These are phyloP conservation scores for Drosophila bocqueti DNA, from an alignment of 1,140 invertebrate genomes.

Conservation along the genomic window DNA sequence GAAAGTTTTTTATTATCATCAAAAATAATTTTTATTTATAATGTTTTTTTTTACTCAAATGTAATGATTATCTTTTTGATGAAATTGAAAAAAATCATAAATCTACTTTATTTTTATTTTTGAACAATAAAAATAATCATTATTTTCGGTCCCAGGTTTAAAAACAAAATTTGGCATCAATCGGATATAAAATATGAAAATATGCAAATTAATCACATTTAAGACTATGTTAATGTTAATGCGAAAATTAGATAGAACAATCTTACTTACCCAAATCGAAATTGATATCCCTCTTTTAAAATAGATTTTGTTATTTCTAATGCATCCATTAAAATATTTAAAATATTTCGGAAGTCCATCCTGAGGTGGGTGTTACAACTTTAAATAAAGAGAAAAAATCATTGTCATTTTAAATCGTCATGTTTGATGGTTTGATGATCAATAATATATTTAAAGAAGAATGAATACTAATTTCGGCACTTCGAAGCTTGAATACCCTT, in stretches of 20 bases:
- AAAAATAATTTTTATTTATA: too few species aligned
- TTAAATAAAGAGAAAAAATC: not conserved
- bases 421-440: not conserved
- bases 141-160: too few species aligned
- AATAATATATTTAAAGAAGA: not conserved
- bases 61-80: too few species aligned
- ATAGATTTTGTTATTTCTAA: constrained; percentile 6
- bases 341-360: constrained; percentile 12
- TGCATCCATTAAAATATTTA: constrained; percentile 23
- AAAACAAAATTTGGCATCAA: too few species aligned
- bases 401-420: not conserved
- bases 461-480: too few species aligned
- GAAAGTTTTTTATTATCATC: too few species aligned
- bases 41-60: too few species aligned
- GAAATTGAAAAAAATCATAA: too few species aligned
- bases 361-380: constrained; percentile 20
- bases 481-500: too few species aligned
- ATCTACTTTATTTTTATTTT: too few species aligned
- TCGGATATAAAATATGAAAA: too few species aligned
- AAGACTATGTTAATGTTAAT: not conserved
- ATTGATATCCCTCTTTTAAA: not conserved
- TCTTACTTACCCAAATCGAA: constrained; percentile 7
- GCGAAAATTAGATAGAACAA: not conserved
- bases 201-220: not conserved
- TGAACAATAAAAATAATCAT: too few species aligned